These are phyloP conservation scores for Sesia apiformis DNA, from an alignment of 2,888 invertebrate genomes.

Conservation along the genomic window DNA sequence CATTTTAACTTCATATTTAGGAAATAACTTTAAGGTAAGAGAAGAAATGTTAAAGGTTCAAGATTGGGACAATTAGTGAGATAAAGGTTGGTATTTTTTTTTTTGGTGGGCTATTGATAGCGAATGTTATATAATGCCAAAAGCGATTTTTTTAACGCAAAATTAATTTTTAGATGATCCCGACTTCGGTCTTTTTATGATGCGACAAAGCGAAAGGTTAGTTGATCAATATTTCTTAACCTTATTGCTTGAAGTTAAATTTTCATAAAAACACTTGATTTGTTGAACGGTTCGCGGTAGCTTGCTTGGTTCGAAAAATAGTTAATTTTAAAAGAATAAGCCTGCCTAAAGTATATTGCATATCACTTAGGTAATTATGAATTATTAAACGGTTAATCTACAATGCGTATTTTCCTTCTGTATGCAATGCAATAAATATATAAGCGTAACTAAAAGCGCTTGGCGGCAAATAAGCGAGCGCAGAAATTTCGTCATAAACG, in stretches of 20 bases:
- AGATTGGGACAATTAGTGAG: slow-evolving; percentile 47
- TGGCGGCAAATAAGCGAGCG: neutral
- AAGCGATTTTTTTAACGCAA: slow-evolving; percentile 40
- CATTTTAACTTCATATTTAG: slow-evolving; percentile 72
- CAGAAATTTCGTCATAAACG: neutral
- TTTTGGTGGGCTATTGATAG: slow-evolving; percentile 23
- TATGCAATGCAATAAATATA: neutral
- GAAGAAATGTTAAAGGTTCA: slow-evolving; percentile 39
- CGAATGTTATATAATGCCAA: slow-evolving; percentile 40
- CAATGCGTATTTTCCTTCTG: neutral
- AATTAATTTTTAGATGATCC: neutral
- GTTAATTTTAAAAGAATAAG: slow-evolving; percentile 24
- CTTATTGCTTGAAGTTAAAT: no score
- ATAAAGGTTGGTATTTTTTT: slow-evolving; percentile 29
- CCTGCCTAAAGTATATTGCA: slow-evolving; percentile 70
- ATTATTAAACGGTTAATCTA: slow-evolving; percentile 23
- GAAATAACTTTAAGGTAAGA: slow-evolving; percentile 57
- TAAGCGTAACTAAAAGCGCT: neutral
- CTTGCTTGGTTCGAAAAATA: slow-evolving; percentile 8
- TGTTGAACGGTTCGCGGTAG: slow-evolving; percentile 12
- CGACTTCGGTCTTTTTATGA: no score
- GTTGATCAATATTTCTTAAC: no score
- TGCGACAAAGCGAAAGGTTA: no score
- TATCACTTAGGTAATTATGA: slow-evolving; percentile 33
- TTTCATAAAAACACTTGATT: no score